phyloP scores from a whole-genome alignment of 2,113 vertebrate species.

The Colossoma macropomum region DNA sequence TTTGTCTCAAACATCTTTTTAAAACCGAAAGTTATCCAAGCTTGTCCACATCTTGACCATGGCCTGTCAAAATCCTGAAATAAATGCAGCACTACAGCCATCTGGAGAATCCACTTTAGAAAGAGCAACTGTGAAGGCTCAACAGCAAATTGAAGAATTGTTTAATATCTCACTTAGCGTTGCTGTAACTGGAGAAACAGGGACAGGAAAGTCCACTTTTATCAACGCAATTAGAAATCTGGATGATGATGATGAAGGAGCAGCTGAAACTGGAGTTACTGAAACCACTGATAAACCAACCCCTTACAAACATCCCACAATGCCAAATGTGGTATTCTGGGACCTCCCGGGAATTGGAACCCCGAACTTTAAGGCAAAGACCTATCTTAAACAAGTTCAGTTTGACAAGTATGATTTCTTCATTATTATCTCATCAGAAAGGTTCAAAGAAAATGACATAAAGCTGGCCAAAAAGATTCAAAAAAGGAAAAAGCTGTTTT shows the following conservation, averaged over 20 bases:
- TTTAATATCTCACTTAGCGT: conserved; percentile 64
- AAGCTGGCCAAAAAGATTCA: conserved; percentile 69
- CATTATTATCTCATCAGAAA: conserved; percentile 68
- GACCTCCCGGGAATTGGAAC: conserved; percentile 75
- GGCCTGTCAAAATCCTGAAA: conserved; percentile 20
- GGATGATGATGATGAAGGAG: conserved; percentile 62
- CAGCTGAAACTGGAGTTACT: conserved; percentile 62
- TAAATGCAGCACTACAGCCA: conserved; percentile 9
- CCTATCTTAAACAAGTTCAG: conserved; percentile 69
- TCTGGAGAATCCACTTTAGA: conserved; percentile 38
- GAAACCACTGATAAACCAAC: conserved; percentile 70
- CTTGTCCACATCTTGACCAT: conserved; percentile 21
- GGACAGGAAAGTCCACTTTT: conserved; percentile 76
- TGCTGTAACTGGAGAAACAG: conserved; percentile 72
- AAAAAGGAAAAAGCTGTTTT: conserved; percentile 51
- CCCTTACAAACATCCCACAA: conserved; percentile 68
- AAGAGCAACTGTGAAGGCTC: conserved; percentile 32
- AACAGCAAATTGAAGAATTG: conserved; percentile 24
- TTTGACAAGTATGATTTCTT: conserved; percentile 76
- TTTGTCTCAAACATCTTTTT: no score
- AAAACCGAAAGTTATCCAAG: no score
- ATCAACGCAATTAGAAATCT: conserved; percentile 74
- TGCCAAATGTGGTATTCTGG: conserved; percentile 71
- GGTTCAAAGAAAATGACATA: conserved; percentile 68
- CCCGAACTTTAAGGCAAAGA: conserved; percentile 61